Percentiles rank a stretch among this genome's conserved stretches.
Conservation (phyloP, 2,113 vertebrate species). For the Aphelocoma coerulescens region DNA sequence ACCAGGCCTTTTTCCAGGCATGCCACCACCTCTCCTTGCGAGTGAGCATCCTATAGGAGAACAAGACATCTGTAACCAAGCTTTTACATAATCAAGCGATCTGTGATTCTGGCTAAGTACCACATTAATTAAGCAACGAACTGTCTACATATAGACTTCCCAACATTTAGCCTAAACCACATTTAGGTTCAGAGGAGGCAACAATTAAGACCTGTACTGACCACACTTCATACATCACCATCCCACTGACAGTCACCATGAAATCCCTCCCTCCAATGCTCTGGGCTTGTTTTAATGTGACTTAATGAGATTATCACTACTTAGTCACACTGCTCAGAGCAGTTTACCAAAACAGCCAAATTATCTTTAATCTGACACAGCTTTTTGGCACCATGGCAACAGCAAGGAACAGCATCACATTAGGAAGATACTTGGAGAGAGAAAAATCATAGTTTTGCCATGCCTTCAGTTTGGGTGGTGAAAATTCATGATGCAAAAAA, state of each 20-base stretch:
- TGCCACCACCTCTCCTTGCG: conserved; percentile 93
- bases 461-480: neutral
- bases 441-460: neutral
- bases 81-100: neutral
- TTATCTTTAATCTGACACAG: conserved; percentile 46
- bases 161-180: neutral
- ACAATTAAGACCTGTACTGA: neutral
- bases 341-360: conserved; percentile 42
- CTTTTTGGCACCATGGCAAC: conserved; percentile 19
- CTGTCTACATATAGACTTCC: neutral
- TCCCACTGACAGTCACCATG: neutral
- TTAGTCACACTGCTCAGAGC: conserved; percentile 45
- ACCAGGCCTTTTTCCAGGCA: conserved; percentile 94
- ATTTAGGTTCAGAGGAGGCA: neutral
- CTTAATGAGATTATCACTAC: conserved; percentile 47
- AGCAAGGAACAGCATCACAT: neutral
- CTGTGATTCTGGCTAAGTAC: neutral
- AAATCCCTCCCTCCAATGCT: neutral
- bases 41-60: conserved; percentile 85
- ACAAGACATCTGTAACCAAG: neutral
- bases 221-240: neutral
- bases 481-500: neutral
- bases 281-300: neutral
- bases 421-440: neutral
- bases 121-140: neutral